Evolutionary conservation across 2,888 invertebrate species (phyloP), one percentile per base, ranked within the genome.

Genomic region (Ephialtes manifestator): DNA sequence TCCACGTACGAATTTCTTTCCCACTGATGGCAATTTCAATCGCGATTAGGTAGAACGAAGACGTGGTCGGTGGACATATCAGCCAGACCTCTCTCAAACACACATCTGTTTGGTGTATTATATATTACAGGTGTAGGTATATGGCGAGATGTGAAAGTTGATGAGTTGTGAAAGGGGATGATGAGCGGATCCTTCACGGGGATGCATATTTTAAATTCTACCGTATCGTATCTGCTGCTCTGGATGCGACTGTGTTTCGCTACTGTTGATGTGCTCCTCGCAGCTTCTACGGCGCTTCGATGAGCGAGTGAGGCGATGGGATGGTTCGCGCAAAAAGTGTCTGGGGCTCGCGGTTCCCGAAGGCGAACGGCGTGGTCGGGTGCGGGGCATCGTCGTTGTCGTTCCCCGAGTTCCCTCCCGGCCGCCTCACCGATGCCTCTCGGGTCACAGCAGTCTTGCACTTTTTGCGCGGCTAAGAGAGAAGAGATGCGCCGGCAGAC

Each of bases 161-260:
- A n/a, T 43, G 79, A 84, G 77, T 65, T 70, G 55, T n/a, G 31
- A 51, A 20, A 39, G 65, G 43, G 48, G 68, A 55, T n/a, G 58
- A 65, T 70, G 72, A 48, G 72, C 48, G 60, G 76, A 78, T 48
- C 18, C 43, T 46, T 70, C 71, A 75, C 83, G 87, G 88, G 83
- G 88, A 90, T 92, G 93, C 92, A 93, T 93, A 93, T 93, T 93
- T 93, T 91, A 91, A 90, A 93, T 93, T 93, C 93, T 90, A 90
- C 89, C 89, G 92, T 90, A 89, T 90, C 89, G 10, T 91, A 90
- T n/a, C n/a, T 28, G 46, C 48, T 1, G 24, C 15, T 2, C 28
- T 11, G 43, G 53, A 11, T 65, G 20, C 39, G 58, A 39, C 39
- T 39, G 24, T 48, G 28, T 39, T 43, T 67, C 60, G 60, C 35